Base-by-base conservation (phyloP, 2,113 vertebrate species). In the Diphyllodes magnificus region DNA sequence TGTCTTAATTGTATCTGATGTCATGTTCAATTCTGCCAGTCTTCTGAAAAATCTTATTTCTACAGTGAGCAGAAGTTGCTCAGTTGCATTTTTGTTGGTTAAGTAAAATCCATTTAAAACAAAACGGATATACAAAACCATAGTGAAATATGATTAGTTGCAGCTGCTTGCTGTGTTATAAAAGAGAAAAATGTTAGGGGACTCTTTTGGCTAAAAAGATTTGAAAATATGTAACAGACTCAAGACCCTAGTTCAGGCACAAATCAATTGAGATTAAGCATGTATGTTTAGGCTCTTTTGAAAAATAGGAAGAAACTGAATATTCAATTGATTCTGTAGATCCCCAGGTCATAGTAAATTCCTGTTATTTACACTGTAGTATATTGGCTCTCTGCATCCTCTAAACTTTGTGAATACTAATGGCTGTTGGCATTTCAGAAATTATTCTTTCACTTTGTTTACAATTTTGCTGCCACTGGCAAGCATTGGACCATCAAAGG, bases 81-180 rank as follows among this genome's bases (percentile, higher is more conserved):
- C 39, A 13, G 76, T 64, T 92, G 33, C 31, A 60, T 88, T 93
- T 83, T 86, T 92, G 51, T 92, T 91, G 61, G 82, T 88, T 51
- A 80, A 83, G 20, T 76, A 80, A 82, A 82, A 73, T 66, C 40
- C 73, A 12, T 66, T 70, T 69, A 86, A 95, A 88, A 60, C 59
- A 80, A 89, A 89, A 44, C 51, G 83, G 28, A 53, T 72, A 64
- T 7, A 68, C 27, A 91, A 83, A 86, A 20, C n/a, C 51, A 42
- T 86, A 47, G 68, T 80, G 76, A 81, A 88, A 92, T 90, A 90
- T 65, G 2, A 92, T 83, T 90, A 84, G 65, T 82, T 93, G 73
- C 92, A 89, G 93, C 78, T 95, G 87, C 60, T 64, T 94, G 54
- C n/a, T 85, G 21, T 68, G 37, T 84, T 92, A 37, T 71, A 79